Evolutionary conservation across 2,888 invertebrate species (phyloP).

Genomic region (Elysia crispata): DNA sequence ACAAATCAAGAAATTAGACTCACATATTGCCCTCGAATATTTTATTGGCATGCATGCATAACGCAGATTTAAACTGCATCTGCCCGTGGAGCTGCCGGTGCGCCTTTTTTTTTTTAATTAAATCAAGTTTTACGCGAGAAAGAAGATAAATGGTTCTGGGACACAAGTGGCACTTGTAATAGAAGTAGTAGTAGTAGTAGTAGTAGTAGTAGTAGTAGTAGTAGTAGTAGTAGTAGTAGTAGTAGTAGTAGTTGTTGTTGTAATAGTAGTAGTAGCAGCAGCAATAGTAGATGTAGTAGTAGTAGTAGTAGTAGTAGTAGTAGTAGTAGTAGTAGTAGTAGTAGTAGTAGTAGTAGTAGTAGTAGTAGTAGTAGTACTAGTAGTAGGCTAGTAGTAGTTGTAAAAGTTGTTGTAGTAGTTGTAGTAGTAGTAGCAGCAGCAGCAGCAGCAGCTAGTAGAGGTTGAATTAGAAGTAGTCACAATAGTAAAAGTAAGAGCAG

Average conservation of each 20-base stretch:
- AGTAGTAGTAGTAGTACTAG: slow-evolving; percentile 9
- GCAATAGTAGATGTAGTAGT: too few relatives aligned
- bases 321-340: slow-evolving; percentile 9
- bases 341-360: slow-evolving; percentile 9
- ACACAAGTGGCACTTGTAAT: neutral
- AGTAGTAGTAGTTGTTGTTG: slow-evolving; percentile 5
- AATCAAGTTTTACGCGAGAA: too few relatives aligned
- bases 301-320: slow-evolving; percentile 20
- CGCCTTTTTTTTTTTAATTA: too few relatives aligned
- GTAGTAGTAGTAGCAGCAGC: neutral
- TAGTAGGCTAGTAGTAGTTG: too few relatives aligned
- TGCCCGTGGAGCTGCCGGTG: too few relatives aligned
- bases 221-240: slow-evolving; percentile 28
- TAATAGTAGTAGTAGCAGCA: slow-evolving; percentile 6
- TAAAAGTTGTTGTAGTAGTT: neutral
- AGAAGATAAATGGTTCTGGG: neutral
- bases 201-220: slow-evolving; percentile 28
- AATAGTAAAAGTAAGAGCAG: too few relatives aligned
- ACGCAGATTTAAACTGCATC: too few relatives aligned
- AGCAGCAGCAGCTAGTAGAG: too few relatives aligned
- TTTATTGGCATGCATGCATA: too few relatives aligned
- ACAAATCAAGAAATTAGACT: too few relatives aligned
- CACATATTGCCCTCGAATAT: too few relatives aligned
- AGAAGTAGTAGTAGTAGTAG: slow-evolving; percentile 26
- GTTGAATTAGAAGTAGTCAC: too few relatives aligned